Evolutionary conservation across 2,113 vertebrate genomes (phyloP), one percentile per base, ranked within the genome.

Genomic region (Scytalopus superciliaris): DNA sequence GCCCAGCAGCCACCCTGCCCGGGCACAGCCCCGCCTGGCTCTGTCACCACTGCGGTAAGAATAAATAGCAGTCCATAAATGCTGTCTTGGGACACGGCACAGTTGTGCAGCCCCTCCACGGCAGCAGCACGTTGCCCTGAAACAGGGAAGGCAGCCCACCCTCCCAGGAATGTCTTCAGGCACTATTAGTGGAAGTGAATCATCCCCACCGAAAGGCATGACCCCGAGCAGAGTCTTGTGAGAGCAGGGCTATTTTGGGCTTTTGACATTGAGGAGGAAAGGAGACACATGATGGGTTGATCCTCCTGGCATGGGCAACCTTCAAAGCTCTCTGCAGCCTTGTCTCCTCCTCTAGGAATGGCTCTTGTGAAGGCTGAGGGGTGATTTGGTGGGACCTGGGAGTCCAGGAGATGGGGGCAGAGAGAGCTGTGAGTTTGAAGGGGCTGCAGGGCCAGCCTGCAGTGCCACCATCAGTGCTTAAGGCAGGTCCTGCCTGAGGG

Each of bases 131-230:
- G 15, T 90, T 66, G 82, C 62, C 5, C 53, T n/a, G 75, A n/a
- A 42, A 80, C 94, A 94, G 28, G 28, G 50, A 84, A 80, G 79
- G 59, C 92, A 73, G 31, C 42, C 75, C 88, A 37, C 77, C 90
- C 89, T 72, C 81, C 5, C 11, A 94, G 95, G 97, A 97, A 98
- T 96, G 97, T 97, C 97, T 98, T 87, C 40, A 1, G 83, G 96
- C 1, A 22, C 70, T 90, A 96, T 95, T 82, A 45, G 52, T 90
- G 90, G 95, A 85, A 97, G 81, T 9, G 1, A 75, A 91, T 87
- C 89, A 6, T 64, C 64, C 53, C 7, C 94, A 83, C 52, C 47
- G 78, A n/a, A 56, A 89, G 91, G 62, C 93, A 21, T 5, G 49
- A 95, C 77, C 91, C 87, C 5, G 0, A 9, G 3, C 90, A 89